These are phyloP conservation scores for Brassicogethes aeneus DNA, from an alignment of 2,888 invertebrate species.

Conservation along the genomic window DNA sequence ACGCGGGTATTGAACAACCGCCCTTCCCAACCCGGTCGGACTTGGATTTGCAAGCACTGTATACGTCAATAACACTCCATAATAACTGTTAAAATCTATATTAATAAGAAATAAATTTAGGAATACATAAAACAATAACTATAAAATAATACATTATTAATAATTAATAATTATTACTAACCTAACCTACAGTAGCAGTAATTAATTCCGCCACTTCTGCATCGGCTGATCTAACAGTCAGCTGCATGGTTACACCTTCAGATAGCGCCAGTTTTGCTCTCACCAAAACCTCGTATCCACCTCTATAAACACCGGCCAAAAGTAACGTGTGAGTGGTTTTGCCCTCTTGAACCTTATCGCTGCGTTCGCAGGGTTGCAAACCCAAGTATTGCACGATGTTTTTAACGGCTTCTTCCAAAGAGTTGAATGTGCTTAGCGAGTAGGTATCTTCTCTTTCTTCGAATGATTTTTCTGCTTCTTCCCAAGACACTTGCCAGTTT, in stretches of 20 bases:
- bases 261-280: conserved; percentile 75
- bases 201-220: conserved; percentile 81
- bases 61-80: too few species aligned
- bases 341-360: conserved; percentile 75
- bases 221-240: conserved; percentile 81
- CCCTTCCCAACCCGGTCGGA: too few species aligned
- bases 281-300: conserved; percentile 82
- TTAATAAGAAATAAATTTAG: conserved; percentile 3
- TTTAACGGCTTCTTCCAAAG: conserved; percentile 75
- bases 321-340: conserved; percentile 73
- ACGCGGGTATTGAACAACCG: too few species aligned
- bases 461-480: conserved; percentile 48
- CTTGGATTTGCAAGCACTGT: too few species aligned
- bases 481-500: conserved; percentile 64
- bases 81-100: conserved; percentile 5
- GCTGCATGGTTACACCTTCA: conserved; percentile 86
- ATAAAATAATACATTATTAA: conserved; percentile 2
- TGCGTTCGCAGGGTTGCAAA: conserved; percentile 74
- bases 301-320: conserved; percentile 81
- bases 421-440: conserved; percentile 69
- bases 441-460: conserved; percentile 88
- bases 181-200: conserved; percentile 74
- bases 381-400: conserved; percentile 77
- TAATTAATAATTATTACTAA: conserved; percentile 10
- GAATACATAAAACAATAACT: conserved; percentile 7